Evolutionary conservation across 2,113 vertebrate species (phyloP), one percentile per base, ranked within the genome.

Genomic region (Macquaria ambigua): DNA sequence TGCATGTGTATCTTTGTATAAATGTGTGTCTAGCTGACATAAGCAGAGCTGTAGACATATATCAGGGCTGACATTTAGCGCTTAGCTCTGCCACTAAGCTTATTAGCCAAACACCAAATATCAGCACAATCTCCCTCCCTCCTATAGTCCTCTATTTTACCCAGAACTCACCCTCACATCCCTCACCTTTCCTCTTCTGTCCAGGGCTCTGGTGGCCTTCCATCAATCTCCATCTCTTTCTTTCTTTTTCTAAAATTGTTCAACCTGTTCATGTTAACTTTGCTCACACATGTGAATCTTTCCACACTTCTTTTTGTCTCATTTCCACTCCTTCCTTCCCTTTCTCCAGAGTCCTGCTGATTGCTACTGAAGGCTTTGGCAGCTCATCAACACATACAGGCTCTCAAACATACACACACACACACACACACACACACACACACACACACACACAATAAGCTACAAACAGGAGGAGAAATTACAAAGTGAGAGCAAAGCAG

Each of bases 21-120:
- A 84, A 74, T 91, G 81, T 90, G 90, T 77, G 79, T 93, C n/a
- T 48, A 87, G 86, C 93, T 95, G 91, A 93, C 93, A 92, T 88
- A 90, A 92, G 93, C 91, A 94, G 84, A 89, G 87, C 87, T 91
- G 91, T 85, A 86, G 91, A 95, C 91, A 93, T 95, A 95, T 93
- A 95, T 96, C 93, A 95, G 87, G 79, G 76, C 81, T 95, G 94
- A 95, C 95, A 95, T 95, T 95, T 95, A 95, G 87, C 83, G 90
- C 90, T 87, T 92, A 89, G 93, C 92, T 94, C 87, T 90, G 93
- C 87, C 93, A 91, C 92, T 87, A 88, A 89, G 92, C 94, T 94
- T 95, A 95, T 95, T 95, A 95, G 91, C 87, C 91, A 92, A 95
- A 94, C 84, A 90, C 85, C 87, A 93, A 93, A 93, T 93, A 94